Percentiles rank a stretch among this genome's conserved stretches.
Conservation (phyloP, 2,888 invertebrate genomes). For the Aleiodes leptofemur region DNA sequence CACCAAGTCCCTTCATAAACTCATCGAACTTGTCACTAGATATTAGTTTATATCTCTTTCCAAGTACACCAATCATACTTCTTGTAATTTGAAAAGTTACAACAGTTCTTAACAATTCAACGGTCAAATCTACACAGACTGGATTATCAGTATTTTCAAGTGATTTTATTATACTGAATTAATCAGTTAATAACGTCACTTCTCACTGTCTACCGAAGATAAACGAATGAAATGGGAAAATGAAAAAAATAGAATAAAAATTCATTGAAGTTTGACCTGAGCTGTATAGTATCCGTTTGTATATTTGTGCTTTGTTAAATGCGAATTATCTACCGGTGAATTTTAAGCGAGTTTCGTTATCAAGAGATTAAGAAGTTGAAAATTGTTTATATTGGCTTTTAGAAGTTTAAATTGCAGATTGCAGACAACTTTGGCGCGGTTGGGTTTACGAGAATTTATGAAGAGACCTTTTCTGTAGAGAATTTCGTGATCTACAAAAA, state of each 20-base stretch:
- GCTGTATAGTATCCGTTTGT: not conserved
- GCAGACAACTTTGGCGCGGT: too few relatives aligned
- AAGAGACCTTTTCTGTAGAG: too few relatives aligned
- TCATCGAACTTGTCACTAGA: constrained; percentile 91
- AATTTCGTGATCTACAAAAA: too few relatives aligned
- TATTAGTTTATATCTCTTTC: constrained; percentile 88
- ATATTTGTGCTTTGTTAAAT: not conserved
- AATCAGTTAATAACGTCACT: constrained; percentile 17
- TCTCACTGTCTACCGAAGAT: not conserved
- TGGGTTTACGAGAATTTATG: too few relatives aligned
- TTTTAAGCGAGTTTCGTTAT: not conserved
- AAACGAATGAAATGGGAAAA: not conserved
- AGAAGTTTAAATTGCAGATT: not conserved
- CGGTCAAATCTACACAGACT: not conserved
- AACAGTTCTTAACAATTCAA: not conserved
- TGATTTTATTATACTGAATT: constrained; percentile 9
- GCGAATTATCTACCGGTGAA: too few relatives aligned
- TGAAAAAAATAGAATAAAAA: not conserved
- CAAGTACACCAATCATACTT: constrained; percentile 73
- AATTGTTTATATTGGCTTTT: not conserved
- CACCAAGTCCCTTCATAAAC: constrained; percentile 91
- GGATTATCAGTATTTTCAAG: not conserved
- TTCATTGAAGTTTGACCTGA: constrained; percentile 26
- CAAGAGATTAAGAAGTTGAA: not conserved
- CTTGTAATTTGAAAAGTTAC: constrained; percentile 20